Percentiles rank a stretch among this genome's conserved stretches.
Conservation (phyloP, 2,113 vertebrate genomes). For the Lamprologus tigripictilis region DNA sequence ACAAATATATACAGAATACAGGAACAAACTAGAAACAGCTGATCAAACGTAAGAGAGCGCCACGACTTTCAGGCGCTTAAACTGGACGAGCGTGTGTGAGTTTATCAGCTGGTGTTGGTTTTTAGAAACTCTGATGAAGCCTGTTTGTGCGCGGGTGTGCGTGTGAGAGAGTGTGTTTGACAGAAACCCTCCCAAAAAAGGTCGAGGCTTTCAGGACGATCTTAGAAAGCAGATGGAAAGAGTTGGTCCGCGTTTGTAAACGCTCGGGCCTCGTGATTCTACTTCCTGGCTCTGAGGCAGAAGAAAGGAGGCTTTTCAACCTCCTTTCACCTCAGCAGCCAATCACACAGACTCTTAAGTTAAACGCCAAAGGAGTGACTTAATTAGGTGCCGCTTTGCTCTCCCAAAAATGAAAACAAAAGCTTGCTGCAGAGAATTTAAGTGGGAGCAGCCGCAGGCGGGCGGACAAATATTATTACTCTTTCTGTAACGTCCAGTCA, state of each 20-base stretch:
- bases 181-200: neutral
- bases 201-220: neutral
- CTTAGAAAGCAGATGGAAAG: neutral
- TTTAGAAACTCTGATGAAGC: neutral
- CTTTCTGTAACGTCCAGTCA: neutral
- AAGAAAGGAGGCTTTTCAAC: neutral
- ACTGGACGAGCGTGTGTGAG: constrained; percentile 4
- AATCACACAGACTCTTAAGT: neutral
- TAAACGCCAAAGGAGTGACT: neutral
- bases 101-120: constrained; percentile 63
- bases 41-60: neutral
- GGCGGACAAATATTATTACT: neutral
- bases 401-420: neutral
- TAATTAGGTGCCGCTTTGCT: neutral
- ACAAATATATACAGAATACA: constrained; percentile 6
- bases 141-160: neutral
- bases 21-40: neutral
- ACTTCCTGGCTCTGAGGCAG: neutral
- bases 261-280: neutral
- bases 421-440: neutral
- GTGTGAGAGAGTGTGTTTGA: neutral
- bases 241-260: constrained; percentile 4
- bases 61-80: neutral
- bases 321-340: neutral
- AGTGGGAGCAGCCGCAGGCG: neutral